Evolutionary conservation across 2,113 vertebrate species (phyloP), one percentile per base, ranked within the genome.

Genomic region (Sorex fumeus): DNA sequence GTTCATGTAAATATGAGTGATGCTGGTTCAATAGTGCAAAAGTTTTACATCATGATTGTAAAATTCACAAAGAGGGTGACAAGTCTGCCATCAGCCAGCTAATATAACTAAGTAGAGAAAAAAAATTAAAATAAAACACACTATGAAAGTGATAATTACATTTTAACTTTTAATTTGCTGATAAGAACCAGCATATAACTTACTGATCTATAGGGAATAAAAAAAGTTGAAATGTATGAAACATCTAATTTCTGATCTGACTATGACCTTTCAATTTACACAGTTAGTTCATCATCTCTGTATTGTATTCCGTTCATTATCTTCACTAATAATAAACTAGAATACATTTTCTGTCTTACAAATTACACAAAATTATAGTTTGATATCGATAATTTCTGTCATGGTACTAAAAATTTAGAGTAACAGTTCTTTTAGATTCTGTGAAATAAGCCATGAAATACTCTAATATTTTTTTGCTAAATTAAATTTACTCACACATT

Each of bases 31-130:
- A 4, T 3, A 82, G 30, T 28, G 47, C 47, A 87, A 96, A 86
- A 4, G 15, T 80, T 30, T 34, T 92, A 2, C 18, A 93, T 19
- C 36, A 76, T 93, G 88, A 62, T 25, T 75, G 74, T 60, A 95
- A 71, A 62, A 66, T 67, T 0, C 2, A 47, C 53, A 71, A 57
- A 83, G 1, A 72, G 74, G 47, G 47, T 72, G 23, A 13, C 40
- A 32, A 93, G 75, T 34, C 82, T 93, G n/a, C 90, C 45, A 96
- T 94, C 47, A 93, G n/a, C 64, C 43, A 83, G 57, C 9, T 93
- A 95, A 96, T 25, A 71, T 70, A 96, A 96, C 91, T 93, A 97
- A 95, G 34, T 15, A 93, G 32, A 74, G 72, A 32, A 93, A 96
- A 75, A 66, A 96, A 91, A 91, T 60, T 47, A 72, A 71, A 53